Base-by-base conservation (phyloP, 2,888 invertebrate genomes). In the Brachypalpus laphriformis region DNA sequence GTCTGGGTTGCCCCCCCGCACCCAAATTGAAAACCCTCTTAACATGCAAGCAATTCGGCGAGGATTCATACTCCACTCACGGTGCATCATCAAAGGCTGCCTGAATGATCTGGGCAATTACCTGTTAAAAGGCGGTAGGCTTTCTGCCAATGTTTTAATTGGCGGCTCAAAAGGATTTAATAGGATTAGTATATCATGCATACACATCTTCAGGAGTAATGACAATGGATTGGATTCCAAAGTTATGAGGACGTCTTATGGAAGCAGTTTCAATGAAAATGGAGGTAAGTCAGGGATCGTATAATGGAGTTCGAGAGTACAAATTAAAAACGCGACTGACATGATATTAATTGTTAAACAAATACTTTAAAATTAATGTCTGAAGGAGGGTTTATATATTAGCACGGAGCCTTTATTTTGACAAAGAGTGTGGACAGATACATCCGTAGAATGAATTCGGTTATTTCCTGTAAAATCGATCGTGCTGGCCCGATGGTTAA, bases 11-110 rank as follows among this genome's bases (percentile, higher is more conserved):
- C 20, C 7, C 9, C 2, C 4, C 20, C 3, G n/a, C 22, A 5
- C 61, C 28, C 11, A 14, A 42, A 14, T 40, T 28, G 16, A 18
- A 20, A 45, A 8, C 45, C 22, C 22, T 42, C 14, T 20, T 14
- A 70, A 56, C 34, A 56, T 70, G 45, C 56, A 34, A 45, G 7
- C 57, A 20, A 40, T 47, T 45, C 9, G 45, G 16, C 14, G 20
- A 2, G 47, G 11, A 20, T 47, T 14, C 22, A 37, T 65, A 7
- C 18, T 14, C 65, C 65, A 65, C 49, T 65, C 49, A 49, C 37
- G 65, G 34, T 47, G 70, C 70, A 70, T 70, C 31, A 71, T 71
- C 34, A 59, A 71, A 47, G 47, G 59, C 25, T 16, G 20, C 9
- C 22, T 40, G 14, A 34, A 31, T 57, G 20, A 8, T 25, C 47